Percentiles rank a stretch among this genome's conserved stretches.
phyloP scores from a whole-genome alignment of 1,140 invertebrate genomes.

The Pararge aegeria region DNA sequence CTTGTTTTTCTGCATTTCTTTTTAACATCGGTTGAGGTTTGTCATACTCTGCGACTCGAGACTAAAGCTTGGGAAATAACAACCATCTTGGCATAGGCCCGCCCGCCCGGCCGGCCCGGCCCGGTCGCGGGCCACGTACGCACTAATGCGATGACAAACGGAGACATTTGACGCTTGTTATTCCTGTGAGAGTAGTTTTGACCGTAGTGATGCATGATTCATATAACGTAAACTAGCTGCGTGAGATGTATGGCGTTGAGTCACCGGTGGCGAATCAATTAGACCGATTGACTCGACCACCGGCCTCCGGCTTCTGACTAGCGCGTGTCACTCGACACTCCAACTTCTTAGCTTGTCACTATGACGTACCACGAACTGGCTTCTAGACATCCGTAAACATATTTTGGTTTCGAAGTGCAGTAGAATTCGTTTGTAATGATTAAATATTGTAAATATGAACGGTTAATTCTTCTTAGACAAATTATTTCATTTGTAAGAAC shows the following conservation, averaged over 20 bases:
- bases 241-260: slow-evolving; percentile 18
- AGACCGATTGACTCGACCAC: neutral
- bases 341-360: slow-evolving; percentile 7
- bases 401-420: neutral
- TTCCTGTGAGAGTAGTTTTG: slow-evolving; percentile 34
- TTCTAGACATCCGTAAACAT: neutral
- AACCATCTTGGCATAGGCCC: slow-evolving; percentile 3
- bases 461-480: too few relatives aligned
- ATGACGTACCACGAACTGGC: slow-evolving; percentile 16
- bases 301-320: slow-evolving; percentile 7
- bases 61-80: slow-evolving; percentile 23
- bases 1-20: slow-evolving; percentile 15
- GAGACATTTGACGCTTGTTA: slow-evolving; percentile 34
- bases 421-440: too few relatives aligned
- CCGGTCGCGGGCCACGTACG: slow-evolving; percentile 16
- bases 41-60: slow-evolving; percentile 3
- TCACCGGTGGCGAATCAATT: slow-evolving; percentile 4
- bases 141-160: slow-evolving; percentile 29
- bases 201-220: slow-evolving; percentile 42
- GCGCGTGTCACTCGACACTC: slow-evolving; percentile 7
- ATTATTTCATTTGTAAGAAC: too few relatives aligned
- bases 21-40: slow-evolving; percentile 22
- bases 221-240: slow-evolving; percentile 19
- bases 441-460: too few relatives aligned
- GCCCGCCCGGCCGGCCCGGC: slow-evolving; percentile 2